Conservation (phyloP, 2,888 invertebrate genomes). For the Darwinula stevensoni region DNA sequence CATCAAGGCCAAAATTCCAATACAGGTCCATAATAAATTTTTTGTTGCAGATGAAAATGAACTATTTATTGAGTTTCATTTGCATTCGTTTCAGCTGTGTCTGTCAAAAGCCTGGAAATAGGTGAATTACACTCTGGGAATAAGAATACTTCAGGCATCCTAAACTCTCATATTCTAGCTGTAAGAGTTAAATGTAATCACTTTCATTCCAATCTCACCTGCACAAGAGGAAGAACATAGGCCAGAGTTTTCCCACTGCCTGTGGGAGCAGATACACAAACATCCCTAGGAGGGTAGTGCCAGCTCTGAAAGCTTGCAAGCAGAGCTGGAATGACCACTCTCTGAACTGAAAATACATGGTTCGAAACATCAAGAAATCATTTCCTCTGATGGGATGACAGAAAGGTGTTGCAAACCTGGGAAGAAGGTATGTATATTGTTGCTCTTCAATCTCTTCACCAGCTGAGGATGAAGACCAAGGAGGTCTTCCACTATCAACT, state of each 20-base stretch:
- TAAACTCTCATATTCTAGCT: too few relatives aligned
- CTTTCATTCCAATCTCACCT: constrained; percentile 21
- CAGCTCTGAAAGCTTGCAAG: constrained; percentile 28
- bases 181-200: constrained; percentile 11
- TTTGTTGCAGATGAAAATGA: too few relatives aligned
- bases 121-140: too few relatives aligned
- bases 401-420: too few relatives aligned
- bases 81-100: too few relatives aligned
- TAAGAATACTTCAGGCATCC: too few relatives aligned
- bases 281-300: constrained; percentile 38
- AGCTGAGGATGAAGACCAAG: constrained; percentile 25
- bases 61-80: too few relatives aligned
- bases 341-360: constrained; percentile 26
- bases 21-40: too few relatives aligned
- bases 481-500: constrained; percentile 24
- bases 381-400: too few relatives aligned
- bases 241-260: constrained; percentile 91
- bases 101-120: too few relatives aligned
- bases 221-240: constrained; percentile 68
- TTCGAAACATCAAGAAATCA: constrained; percentile 3
- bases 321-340: constrained; percentile 42
- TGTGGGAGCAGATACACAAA: constrained; percentile 89
- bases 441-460: neutral
- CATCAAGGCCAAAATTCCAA: too few relatives aligned
- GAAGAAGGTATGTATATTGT: constrained; percentile 39